Evolutionary conservation across 2,888 invertebrate genomes (phyloP), one percentile per base, ranked within the genome.

Genomic region (Chydorus sphaericus): DNA sequence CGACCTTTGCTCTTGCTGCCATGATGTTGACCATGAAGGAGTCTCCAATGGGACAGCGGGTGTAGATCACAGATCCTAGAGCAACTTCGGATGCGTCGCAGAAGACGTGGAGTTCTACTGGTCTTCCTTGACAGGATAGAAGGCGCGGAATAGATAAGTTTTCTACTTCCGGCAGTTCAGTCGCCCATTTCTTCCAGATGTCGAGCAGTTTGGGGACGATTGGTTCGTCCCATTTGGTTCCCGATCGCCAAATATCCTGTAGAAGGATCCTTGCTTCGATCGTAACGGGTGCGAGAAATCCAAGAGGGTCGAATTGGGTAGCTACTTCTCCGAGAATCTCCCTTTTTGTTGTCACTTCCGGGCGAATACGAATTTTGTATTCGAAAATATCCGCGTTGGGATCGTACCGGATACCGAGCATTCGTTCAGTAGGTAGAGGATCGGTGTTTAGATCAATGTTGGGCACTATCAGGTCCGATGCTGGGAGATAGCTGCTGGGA

Each of bases 241-340:
- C 60, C 16, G 33, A 18, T 14, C 57, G 48, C 63, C 64, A 64
- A n/a, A 65, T 56, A 30, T 62, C 53, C 54, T 65, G 63, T 8
- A 63, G 48, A 26, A 63, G 38, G 8, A 62, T 36, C 31, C 64
- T 65, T 2, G 58, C 57, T 14, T 54, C 31, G 0, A 65, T 56
- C 8, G 57, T 30, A 31, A 58, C 57, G 16, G 63, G 63, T 7
- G 53, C 39, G 7, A 62, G 20, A 33, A 63, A 57, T 39, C 65
- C 65, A 10, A 63, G 48, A 0, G 65, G 64, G 52, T 66, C 64
- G 54, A 61, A 65, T 8, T 61, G 16, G 8, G 44, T 56, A 14
- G 62, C 63, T 8, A 65, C 56, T 28, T 28, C 49, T 14, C 55
- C 56, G 16, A 65, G 50, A 54, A 61, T 44, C 11, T 48, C 48